Conservation (phyloP, 2,888 invertebrate genomes). For the Disparrhopalites patrizii region DNA sequence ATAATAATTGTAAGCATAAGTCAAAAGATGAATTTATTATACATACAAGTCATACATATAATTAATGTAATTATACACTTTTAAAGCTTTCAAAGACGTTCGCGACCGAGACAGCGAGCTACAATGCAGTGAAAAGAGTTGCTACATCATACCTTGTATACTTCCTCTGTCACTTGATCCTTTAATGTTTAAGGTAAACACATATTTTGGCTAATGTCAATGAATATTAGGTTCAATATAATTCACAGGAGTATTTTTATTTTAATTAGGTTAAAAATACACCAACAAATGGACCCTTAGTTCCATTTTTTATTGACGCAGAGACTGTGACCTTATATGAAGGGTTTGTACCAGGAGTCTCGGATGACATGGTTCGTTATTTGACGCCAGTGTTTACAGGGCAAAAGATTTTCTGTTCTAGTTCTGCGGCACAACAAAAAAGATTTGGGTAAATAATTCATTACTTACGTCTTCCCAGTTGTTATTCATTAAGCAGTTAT, state of each 20-base stretch:
- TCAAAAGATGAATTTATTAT: too few relatives aligned
- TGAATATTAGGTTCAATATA: background rate
- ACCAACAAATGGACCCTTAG: conserved; percentile 35
- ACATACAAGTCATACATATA: too few relatives aligned
- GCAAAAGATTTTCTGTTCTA: conserved; percentile 30
- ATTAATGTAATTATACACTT: too few relatives aligned
- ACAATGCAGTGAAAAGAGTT: background rate
- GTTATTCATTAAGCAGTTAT: background rate
- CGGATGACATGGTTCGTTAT: conserved; percentile 15
- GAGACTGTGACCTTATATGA: conserved; percentile 33
- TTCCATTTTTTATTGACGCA: conserved; percentile 35
- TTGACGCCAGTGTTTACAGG: conserved; percentile 31
- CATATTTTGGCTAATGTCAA: background rate
- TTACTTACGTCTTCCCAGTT: background rate
- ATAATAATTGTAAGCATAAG: too few relatives aligned
- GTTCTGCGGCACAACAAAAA: too few relatives aligned
- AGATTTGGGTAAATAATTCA: conserved; percentile 6
- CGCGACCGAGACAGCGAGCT: too few relatives aligned
- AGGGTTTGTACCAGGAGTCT: conserved; percentile 27
- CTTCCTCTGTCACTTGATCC: conserved; percentile 9
- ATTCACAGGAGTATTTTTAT: background rate
- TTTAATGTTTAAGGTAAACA: conserved; percentile 7
- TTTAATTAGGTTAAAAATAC: conserved; percentile 2
- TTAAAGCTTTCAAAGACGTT: too few relatives aligned
- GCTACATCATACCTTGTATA: conserved; percentile 3